Evolutionary conservation across 2,888 invertebrate genomes (phyloP).

Genomic region (Neocrepidodera transversa): DNA sequence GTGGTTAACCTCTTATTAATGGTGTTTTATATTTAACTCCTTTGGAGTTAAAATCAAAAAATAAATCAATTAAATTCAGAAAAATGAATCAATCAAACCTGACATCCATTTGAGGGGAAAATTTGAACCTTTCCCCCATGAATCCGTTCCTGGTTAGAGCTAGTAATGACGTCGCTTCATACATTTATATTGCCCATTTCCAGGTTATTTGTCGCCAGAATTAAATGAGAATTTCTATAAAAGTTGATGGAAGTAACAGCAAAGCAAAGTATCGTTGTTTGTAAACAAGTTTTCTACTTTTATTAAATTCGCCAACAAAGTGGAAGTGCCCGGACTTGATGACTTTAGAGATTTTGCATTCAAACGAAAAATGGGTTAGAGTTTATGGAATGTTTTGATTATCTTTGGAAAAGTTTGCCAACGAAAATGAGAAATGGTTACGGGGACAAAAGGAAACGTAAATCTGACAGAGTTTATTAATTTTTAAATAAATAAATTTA

Average conservation of each 20-base stretch:
- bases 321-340: constrained; percentile 22
- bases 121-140: too few relatives aligned
- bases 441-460: too few relatives aligned
- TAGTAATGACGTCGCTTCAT: constrained; percentile 20
- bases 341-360: constrained; percentile 12
- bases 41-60: too few relatives aligned
- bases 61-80: too few relatives aligned
- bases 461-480: too few relatives aligned
- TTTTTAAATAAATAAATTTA: too few relatives aligned
- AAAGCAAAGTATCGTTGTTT: constrained; percentile 22
- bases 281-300: constrained; percentile 28
- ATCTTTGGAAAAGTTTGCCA: not conserved
- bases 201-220: constrained; percentile 30
- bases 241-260: constrained; percentile 28
- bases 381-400: not conserved
- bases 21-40: too few relatives aligned
- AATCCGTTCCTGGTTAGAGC: too few relatives aligned
- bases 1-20: too few relatives aligned
- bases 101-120: too few relatives aligned
- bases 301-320: constrained; percentile 26
- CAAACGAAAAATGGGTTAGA: constrained; percentile 3
- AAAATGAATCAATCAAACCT: too few relatives aligned
- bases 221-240: constrained; percentile 32
- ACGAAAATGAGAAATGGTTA: not conserved
- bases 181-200: constrained; percentile 32